Conservation (phyloP, 1,140 invertebrate genomes). For the Drosophila sproati region DNA sequence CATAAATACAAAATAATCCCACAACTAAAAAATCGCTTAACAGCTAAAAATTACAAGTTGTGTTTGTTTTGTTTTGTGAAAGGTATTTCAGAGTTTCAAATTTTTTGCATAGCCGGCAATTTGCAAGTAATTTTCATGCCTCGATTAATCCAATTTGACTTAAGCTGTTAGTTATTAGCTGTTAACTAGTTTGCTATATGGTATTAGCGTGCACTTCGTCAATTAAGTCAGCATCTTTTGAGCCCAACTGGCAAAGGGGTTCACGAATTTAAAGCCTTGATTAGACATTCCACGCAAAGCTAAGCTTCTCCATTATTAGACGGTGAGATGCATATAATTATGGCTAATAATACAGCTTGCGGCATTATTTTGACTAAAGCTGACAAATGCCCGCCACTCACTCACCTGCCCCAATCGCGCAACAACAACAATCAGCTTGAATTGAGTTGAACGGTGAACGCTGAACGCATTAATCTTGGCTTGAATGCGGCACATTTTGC, state of each 20-base stretch:
- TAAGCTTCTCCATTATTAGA: constrained; percentile 64
- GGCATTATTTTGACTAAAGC: constrained; percentile 79
- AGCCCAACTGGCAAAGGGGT: constrained; percentile 26
- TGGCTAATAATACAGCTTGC: constrained; percentile 79
- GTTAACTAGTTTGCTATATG: constrained; percentile 1
- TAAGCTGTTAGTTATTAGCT: constrained; percentile 34
- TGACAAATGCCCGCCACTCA: constrained; percentile 53
- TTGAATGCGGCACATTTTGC: constrained; percentile 57
- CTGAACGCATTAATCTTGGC: constrained; percentile 73
- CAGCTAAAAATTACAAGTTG: not conserved
- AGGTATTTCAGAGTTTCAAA: not conserved
- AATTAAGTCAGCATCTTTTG: constrained; percentile 50
- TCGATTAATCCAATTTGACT: constrained; percentile 73
- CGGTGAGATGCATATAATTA: constrained; percentile 74
- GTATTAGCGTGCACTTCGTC: constrained; percentile 8
- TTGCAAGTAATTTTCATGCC: constrained; percentile 71
- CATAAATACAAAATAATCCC: not conserved
- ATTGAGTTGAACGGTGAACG: not conserved
- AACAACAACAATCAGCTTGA: constrained; percentile 35
- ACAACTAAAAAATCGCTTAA: not conserved
- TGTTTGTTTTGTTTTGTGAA: not conserved
- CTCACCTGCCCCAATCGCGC: constrained; percentile 19
- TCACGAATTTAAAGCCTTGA: constrained; percentile 55
- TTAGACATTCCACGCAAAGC: constrained; percentile 63
- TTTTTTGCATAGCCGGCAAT: constrained; percentile 56